A percentile compares a stretch with the other conserved stretches of the same genome.
Evolutionary conservation across 1,140 invertebrate species (phyloP).

Genomic region (Platyura marginata): DNA sequence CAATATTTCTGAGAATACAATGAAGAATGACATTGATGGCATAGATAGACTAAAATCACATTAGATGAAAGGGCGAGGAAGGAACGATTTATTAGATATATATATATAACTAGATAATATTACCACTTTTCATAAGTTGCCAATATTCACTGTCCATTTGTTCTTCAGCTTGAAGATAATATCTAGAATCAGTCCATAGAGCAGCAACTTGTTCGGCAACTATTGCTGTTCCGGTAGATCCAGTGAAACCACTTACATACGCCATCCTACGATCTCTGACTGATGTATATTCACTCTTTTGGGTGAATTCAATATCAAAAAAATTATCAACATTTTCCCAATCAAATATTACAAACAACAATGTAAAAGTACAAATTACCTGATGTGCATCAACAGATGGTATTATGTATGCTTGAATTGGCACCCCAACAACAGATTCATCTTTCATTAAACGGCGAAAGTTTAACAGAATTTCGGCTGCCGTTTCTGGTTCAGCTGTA

Average conservation of each 20-base stretch:
- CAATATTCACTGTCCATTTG: slow-evolving; percentile 37
- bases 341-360: neutral
- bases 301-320: neutral
- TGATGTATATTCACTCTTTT: slow-evolving; percentile 70
- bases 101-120: too few relatives aligned
- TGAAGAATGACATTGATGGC: too few relatives aligned
- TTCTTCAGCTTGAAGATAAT: slow-evolving; percentile 57
- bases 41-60: too few relatives aligned
- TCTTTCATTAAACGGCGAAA: neutral
- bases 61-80: too few relatives aligned
- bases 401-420: slow-evolving; percentile 47
- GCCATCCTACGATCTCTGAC: slow-evolving; percentile 52
- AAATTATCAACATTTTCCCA: neutral
- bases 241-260: slow-evolving; percentile 68
- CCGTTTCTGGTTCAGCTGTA: neutral
- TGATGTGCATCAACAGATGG: slow-evolving; percentile 62
- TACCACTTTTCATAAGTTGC: slow-evolving; percentile 55
- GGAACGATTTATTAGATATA: too few relatives aligned
- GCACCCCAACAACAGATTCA: neutral
- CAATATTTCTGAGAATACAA: too few relatives aligned
- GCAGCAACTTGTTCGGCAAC: slow-evolving; percentile 56
- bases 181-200: slow-evolving; percentile 87
- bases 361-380: too few relatives aligned
- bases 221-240: slow-evolving; percentile 66
- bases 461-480: neutral